Evolutionary conservation across 2,113 vertebrate species (phyloP), one percentile per base, ranked within the genome.

Genomic region (Phycodurus eques): DNA sequence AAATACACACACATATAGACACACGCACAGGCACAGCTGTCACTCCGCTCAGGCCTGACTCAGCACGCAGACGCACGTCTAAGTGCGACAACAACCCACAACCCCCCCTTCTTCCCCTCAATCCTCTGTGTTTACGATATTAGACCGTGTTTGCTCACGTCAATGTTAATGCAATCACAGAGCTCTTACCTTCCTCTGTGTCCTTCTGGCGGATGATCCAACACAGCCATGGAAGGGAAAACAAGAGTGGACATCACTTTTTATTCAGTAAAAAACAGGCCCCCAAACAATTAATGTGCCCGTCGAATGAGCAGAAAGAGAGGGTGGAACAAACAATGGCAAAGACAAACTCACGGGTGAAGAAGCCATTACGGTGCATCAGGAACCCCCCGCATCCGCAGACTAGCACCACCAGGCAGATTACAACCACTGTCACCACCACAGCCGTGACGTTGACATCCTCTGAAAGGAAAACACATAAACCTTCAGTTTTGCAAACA

Each of bases 341-440:
- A 60, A 1, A 35, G n/a, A 46, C 15, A 56, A 65, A 94, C 94
- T 93, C 90, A 95, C 95, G 94, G 84, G 88, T 81, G 86, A 95
- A 95, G 83, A 95, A 96, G 7, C 96, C 95, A 39, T 93, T 96
- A 65, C 93, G 95, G 76, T 95, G 95, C 27, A 95, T 87, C 72
- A 94, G 93, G 85, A 92, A 91, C 42, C 94, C 90, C 1, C 94
- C 95, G 63, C 95, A 92, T 51, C 94, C 92, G 71, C 94, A 96
- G 6, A 93, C 11, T 39, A 88, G 72, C 47, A 95, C 75, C 39
- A 94, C 73, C 72, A 96, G 86, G 77, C 80, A 88, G 75, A 95
- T 90, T 66, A 92, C 83, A 43, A 95, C 85, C 5, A 92, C 94
- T 0, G 94, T 87, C 11, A 87, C 87, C 51, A 95, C 91, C 77